A percentile compares a stretch with the other conserved stretches of the same genome.
Evolutionary conservation across 1,140 invertebrate genomes (phyloP).

Genomic region (Musca domestica): DNA sequence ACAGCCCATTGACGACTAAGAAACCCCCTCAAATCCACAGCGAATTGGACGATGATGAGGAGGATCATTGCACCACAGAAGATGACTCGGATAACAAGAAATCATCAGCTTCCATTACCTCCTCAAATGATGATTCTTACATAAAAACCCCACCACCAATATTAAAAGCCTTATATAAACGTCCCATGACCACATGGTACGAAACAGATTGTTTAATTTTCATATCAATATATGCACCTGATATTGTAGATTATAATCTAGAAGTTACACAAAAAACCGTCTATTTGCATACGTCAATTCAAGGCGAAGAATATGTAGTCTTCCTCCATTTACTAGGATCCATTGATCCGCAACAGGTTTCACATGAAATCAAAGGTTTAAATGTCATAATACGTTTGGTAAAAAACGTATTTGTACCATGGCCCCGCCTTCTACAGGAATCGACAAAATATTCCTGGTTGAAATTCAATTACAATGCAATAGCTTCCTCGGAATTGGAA

Average conservation of each 20-base stretch:
- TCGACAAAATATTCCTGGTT: slow-evolving; percentile 24
- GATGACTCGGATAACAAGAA: not conserved
- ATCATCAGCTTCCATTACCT: not conserved
- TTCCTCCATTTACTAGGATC: slow-evolving; percentile 21
- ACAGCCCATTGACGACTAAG: not conserved
- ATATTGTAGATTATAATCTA: slow-evolving; percentile 18
- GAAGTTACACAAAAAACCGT: slow-evolving; percentile 17
- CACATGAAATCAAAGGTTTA: slow-evolving; percentile 27
- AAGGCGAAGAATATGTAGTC: slow-evolving; percentile 21
- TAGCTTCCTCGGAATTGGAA: slow-evolving; percentile 19
- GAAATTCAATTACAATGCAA: slow-evolving; percentile 25
- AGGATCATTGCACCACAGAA: slow-evolving; percentile 3
- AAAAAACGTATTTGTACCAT: slow-evolving; percentile 24
- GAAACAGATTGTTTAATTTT: slow-evolving; percentile 25
- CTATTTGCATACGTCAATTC: slow-evolving; percentile 13
- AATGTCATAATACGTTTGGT: slow-evolving; percentile 27
- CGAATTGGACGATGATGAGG: slow-evolving; percentile 16
- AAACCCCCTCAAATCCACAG: not conserved
- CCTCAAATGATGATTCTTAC: not conserved
- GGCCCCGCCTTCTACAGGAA: slow-evolving; percentile 25
- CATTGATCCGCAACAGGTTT: slow-evolving; percentile 16
- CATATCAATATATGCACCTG: slow-evolving; percentile 24
- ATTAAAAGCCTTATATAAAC: slow-evolving; percentile 20
- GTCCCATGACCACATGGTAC: slow-evolving; percentile 24
- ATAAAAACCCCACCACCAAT: slow-evolving; percentile 6